Evolutionary conservation across 2,797 vertebrate genomes (phyloP), one percentile per base, ranked within the genome.

Genomic region (Pogoniulus pusillus): DNA sequence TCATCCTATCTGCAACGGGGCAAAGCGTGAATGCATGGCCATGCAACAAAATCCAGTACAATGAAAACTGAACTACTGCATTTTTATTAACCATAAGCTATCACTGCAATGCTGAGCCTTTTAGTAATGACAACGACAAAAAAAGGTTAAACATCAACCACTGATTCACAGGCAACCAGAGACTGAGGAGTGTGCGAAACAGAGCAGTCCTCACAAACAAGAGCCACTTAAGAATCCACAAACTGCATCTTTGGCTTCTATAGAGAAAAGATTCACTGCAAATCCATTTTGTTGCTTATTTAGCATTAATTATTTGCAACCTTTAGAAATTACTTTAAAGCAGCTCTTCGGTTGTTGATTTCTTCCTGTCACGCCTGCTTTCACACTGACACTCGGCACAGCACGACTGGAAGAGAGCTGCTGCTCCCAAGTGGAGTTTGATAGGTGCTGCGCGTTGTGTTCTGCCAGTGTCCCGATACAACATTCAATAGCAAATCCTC

Each of bases 361-460:
- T 69, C 58, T 65, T 82, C 68, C 51, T 74, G 77, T 76, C 78
- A 45, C 5, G 6, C 63, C 64, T 60, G 49, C 72, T 47, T 68
- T 70, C 91, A 23, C 16, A 12, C 29, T 3, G 47, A 63, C 39
- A 55, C 73, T 32, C 4, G 1, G 78, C 8, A 4, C 58, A 72
- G 76, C 49, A 27, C 1, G 2, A 70, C 85, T 29, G 47, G 62
- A 85, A 91, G 90, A 72, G 79, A 87, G 93, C 70, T 94, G 94
- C 93, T 93, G 88, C 94, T 95, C 95, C 88, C 94, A 90, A 93
- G 94, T 47, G 90, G 94, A 94, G 82, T 75, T 57, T 41, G 34
- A 22, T 0, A 7, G 68, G 63, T n/a, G 86, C 88, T 95, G 90
- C 27, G 5, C 53, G 72, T 63, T 90, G 30, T 19, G 2, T 30